Base-by-base conservation (phyloP, 2,888 invertebrate species). In the Lasioglossum villosulum region DNA sequence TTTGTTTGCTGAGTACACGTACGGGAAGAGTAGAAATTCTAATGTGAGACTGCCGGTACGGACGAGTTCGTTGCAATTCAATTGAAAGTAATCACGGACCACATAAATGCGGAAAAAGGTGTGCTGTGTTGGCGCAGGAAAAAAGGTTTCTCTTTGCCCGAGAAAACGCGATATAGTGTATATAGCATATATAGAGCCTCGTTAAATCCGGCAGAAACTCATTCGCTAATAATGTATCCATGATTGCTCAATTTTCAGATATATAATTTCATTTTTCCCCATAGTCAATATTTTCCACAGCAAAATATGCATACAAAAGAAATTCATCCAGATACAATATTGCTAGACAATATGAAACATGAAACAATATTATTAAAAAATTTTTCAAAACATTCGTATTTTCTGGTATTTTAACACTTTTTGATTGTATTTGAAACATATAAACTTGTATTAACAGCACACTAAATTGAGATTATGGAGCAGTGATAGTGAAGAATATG, bases 81-180 rank as follows among this genome's bases (percentile, higher is more conserved):
- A 84, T 70, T 70, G 56, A 42, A 81, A 76, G 70, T 59, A 70
- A 63, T 71, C 72, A 10, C 6, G 34, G n/a, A 37, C 66, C 34
- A 71, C 42, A 42, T 48, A 70, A 16, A 16, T 56, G 14, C 16
- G 42, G 73, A 56, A 59, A 80, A 81, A 19, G 30, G 39, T 42
- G 63, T 1, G 5, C 52, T 8, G n/a, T 39, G 39, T 34, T 23
- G 52, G 16, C 34, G 59, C 63, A 70, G 56, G 30, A 77, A 30
- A 70, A 63, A 30, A 80, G 63, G 63, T 81, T 75, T 76, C 56
- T 56, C 70, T 66, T 59, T 78, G 16, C 34, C n/a, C 27, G 16
- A 48, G 75, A 63, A 71, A 79, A 45, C n/a, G 68, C 34, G 78
- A 37, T 83, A 83, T 83, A 66, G 56, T 68, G 45, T 30, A 73